These are phyloP conservation scores for Grammatotria lemairii DNA, from an alignment of 2,113 vertebrate species.

Conservation along the genomic window DNA sequence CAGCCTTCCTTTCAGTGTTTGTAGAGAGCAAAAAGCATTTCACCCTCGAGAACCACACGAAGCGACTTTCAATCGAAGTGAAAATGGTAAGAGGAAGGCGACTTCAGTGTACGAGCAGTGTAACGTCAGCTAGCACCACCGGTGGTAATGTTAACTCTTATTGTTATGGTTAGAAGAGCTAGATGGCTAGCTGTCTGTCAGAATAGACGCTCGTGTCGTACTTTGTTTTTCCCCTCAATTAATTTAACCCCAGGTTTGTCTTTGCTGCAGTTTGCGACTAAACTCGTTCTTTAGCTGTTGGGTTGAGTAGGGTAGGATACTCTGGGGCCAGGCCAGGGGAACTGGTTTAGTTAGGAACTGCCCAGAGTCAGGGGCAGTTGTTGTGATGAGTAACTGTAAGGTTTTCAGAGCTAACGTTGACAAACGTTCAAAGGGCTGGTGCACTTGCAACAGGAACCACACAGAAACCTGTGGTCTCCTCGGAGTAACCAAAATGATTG, in stretches of 20 bases:
- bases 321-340: not conserved
- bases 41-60: not conserved
- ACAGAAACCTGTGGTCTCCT: not conserved
- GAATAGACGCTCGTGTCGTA: not conserved
- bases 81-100: constrained; percentile 36
- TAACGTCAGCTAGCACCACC: constrained; percentile 19
- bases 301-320: not conserved
- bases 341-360: not conserved
- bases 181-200: not conserved
- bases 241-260: not conserved
- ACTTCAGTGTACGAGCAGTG: not conserved
- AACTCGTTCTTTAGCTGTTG: not conserved
- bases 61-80: not conserved
- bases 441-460: not conserved
- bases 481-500: not conserved
- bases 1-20: not conserved
- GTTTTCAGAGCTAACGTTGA: not conserved
- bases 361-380: rapidly evolving
- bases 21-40: not conserved
- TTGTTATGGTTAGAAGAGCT: constrained; percentile 26
- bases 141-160: constrained; percentile 3
- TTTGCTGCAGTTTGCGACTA: not conserved
- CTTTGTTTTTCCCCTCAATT: not conserved
- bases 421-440: not conserved
- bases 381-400: not conserved